Evolutionary conservation across 2,113 vertebrate genomes (phyloP), one percentile per base, ranked within the genome.

Genomic region (Ptilonorhynchus violaceus): DNA sequence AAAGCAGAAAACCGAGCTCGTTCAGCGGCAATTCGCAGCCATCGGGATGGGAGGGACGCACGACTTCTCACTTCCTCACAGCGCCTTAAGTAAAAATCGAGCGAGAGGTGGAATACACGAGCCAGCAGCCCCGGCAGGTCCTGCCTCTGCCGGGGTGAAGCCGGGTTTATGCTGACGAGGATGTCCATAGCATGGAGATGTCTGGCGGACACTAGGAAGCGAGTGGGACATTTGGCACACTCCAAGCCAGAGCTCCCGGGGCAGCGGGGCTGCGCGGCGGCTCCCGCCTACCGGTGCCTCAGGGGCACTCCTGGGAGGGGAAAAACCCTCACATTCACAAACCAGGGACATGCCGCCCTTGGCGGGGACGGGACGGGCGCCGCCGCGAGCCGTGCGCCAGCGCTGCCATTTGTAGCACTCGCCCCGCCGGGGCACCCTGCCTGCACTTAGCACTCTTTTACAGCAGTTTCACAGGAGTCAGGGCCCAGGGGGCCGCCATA

Each of bases 141-240:
- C 30, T 10, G 28, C 19, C 50, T 27, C 41, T 17, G 53, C 37
- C 37, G 37, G 37, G 8, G 37, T 39, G 37, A 39, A 39, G 37
- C 76, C 7, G 1, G 11, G 19, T 8, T 22, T 8, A 6, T 0
- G 0, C 6, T 13, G 28, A 5, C 2, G 7, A 14, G n/a, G 30
- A 11, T 5, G 7, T 0, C 5, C 9, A 8, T 6, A 8, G 14
- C 56, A 7, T 19, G 1, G 50, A 4, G 8, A 5, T 1, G 50
- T 2, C 33, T 18, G 46, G 9, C 4, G 2, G 9, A 11, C 33
- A 5, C 25, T 1, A 8, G 10, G 25, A 7, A 19, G 15, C 10
- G 5, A 70, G 16, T 0, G 31, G 41, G 56, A 15, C 21, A 7
- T 2, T 0, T 5, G 14, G 37, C 30, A 5, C 67, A 9, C 2